Conservation (phyloP, 2,113 vertebrate genomes). For the Brachyhypopomus gauderio region DNA sequence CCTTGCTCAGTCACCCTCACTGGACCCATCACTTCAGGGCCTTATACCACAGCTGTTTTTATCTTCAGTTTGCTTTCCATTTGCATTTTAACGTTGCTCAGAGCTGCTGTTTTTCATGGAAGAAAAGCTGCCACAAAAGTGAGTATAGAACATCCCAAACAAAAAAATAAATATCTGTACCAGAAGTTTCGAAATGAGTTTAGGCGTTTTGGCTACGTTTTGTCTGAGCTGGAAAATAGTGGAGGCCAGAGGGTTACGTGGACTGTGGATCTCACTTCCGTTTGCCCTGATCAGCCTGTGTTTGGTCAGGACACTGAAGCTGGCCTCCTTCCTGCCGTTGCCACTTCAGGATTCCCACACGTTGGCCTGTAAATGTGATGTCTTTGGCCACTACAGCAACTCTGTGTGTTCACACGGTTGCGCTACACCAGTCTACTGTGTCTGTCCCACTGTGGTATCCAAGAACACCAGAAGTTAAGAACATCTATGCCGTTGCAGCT, state of each 20-base stretch:
- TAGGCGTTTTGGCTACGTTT: not conserved
- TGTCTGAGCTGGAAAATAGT: constrained; percentile 10
- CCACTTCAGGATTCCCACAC: constrained; percentile 18
- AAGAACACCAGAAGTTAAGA: too few relatives aligned
- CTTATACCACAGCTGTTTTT: not conserved
- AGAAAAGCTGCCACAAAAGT: not conserved
- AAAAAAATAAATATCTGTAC: not conserved
- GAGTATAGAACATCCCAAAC: not conserved
- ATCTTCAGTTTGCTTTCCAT: not conserved
- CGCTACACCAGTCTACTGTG: constrained; percentile 11
- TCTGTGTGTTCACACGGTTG: constrained; percentile 29
- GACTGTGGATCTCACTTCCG: constrained; percentile 1
- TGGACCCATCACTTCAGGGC: not conserved
- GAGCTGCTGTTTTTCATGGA: not conserved
- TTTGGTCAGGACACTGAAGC: constrained; percentile 26
- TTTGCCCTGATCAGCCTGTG: constrained; percentile 44
- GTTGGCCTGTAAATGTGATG: constrained; percentile 4
- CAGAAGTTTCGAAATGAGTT: not conserved
- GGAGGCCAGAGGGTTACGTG: not conserved
- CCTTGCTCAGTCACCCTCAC: constrained; percentile 7
- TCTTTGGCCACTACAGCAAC: not conserved
- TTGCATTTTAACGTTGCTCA: not conserved
- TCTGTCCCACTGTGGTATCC: not conserved
- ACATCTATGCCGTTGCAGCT: too few relatives aligned
- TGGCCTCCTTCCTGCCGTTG: constrained; percentile 5